Evolutionary conservation across 2,888 invertebrate species (phyloP).

Genomic region (Nomada lathburiana): DNA sequence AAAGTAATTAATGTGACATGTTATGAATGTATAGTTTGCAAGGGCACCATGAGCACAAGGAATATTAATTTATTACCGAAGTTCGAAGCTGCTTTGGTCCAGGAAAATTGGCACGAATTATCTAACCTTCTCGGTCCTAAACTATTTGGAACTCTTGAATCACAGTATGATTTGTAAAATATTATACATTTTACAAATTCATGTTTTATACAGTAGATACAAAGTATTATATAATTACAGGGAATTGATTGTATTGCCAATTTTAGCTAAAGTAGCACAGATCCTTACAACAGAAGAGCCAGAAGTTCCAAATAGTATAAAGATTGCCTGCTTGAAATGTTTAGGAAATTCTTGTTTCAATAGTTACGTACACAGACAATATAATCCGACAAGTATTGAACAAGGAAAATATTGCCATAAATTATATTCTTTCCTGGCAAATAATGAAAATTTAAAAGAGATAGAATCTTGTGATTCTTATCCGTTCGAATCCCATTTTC

Average conservation of each 20-base stretch:
- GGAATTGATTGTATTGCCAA: slow-evolving; percentile 61
- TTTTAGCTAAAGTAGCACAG: slow-evolving; percentile 75
- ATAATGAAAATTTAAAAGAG: slow-evolving; percentile 29
- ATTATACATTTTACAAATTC: background rate
- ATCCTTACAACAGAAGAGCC: slow-evolving; percentile 63
- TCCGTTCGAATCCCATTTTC: slow-evolving; percentile 72
- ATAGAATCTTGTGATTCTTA: slow-evolving; percentile 40
- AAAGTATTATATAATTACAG: slow-evolving; percentile 60
- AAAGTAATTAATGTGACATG: background rate
- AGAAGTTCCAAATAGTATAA: slow-evolving; percentile 65
- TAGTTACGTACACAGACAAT: slow-evolving; percentile 69
- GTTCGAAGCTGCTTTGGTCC: slow-evolving; percentile 42
- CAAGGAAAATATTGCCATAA: slow-evolving; percentile 37
- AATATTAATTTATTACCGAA: slow-evolving; percentile 36
- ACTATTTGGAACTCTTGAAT: slow-evolving; percentile 63
- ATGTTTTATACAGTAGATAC: no score
- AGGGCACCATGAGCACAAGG: slow-evolving; percentile 16
- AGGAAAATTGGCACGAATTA: slow-evolving; percentile 74
- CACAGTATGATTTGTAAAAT: slow-evolving; percentile 52
- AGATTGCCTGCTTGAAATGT: slow-evolving; percentile 77
- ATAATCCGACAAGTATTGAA: slow-evolving; percentile 37
- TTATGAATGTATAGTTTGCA: slow-evolving; percentile 8
- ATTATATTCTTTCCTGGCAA: slow-evolving; percentile 59
- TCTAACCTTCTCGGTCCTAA: slow-evolving; percentile 72
- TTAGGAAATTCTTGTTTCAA: slow-evolving; percentile 79